Percentiles rank a stretch among this genome's conserved stretches.
Conservation (phyloP, 1,140 invertebrate species). For the Dendrolimus punctatus region DNA sequence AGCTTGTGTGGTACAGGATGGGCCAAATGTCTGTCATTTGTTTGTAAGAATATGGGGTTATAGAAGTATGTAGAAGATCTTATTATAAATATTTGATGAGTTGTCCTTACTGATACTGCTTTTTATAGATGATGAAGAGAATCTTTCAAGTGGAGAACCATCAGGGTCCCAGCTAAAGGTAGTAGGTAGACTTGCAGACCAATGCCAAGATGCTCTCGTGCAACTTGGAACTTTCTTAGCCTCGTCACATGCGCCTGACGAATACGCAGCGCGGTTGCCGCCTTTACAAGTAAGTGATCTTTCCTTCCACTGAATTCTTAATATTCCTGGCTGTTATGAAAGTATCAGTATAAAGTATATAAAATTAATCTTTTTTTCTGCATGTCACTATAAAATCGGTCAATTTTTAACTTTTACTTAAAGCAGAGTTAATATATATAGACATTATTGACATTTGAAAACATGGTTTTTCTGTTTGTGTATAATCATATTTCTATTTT, state of each 20-base stretch:
- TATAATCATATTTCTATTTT: background rate
- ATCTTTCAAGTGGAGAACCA: constrained; percentile 59
- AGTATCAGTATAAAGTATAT: too few species aligned
- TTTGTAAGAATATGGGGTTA: too few species aligned
- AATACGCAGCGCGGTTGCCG: constrained; percentile 93
- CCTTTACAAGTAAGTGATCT: constrained; percentile 74
- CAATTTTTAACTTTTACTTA: too few species aligned
- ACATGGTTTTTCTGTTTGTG: too few species aligned
- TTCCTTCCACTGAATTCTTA: background rate
- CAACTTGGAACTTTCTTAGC: constrained; percentile 98
- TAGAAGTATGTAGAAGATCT: too few species aligned
- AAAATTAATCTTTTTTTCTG: background rate
- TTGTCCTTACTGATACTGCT: background rate
- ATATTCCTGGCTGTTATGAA: background rate
- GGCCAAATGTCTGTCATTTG: too few species aligned
- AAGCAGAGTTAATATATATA: too few species aligned
- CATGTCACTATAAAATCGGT: too few species aligned
- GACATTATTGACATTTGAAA: too few species aligned
- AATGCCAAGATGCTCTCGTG: constrained; percentile 98
- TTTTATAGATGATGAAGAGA: constrained; percentile 78
- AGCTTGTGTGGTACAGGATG: too few species aligned
- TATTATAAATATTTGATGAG: too few species aligned
- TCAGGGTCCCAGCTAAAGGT: constrained; percentile 93
- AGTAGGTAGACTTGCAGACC: constrained; percentile 85
- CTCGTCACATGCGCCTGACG: constrained; percentile 93